Base-by-base conservation (phyloP, 1,140 invertebrate species). In the Armadillidium nasatum region DNA sequence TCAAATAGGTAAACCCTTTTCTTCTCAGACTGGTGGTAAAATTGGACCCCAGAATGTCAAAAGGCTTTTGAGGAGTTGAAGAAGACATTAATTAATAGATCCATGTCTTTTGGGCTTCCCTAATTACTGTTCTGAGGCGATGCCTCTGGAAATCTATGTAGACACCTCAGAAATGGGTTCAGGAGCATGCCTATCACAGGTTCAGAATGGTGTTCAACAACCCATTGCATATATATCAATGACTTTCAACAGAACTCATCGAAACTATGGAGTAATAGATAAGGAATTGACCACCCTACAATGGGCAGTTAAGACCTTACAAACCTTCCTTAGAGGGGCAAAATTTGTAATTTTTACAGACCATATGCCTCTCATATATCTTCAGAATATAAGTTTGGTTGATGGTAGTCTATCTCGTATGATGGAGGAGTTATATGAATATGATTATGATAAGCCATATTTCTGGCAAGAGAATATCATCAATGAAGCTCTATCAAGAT, bases 351-450 rank as follows among this genome's bases (percentile, higher is more conserved):
- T 71, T 4, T 11, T 22, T 11, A 71, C 69, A 0, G 69, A 71
- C 69, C 69, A 15, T 10, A 22, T 23, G 43, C 69, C 69, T 4
- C 69, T 71, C 13, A 43, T 71, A 71, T 71, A 71, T 21, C 69
- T 71, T 23, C 69, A 71, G 4, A 71, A 10, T 10, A 71, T 71
- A 10, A 11, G 22, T 4, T 21, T 71, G 11, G 69, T 71, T 3
- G 69, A 22, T 71, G 43, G 69, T 3, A 0, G 69, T 11, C 22
- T 71, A 3, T 3, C 69, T 3, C 69, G 13, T 43, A 71, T 10
- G 0, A 15, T 71, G 69, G 69, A 71, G 10, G 69, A 71, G 13
- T 7, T 71, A 13, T 1, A 22, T 11, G 69, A 10, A 23, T 71
- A 4, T 10, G 43, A 71, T 4, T 71, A 4, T 22, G 22, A 71